Evolutionary conservation across 2,888 invertebrate genomes (phyloP), one percentile per base, ranked within the genome.

Genomic region (Galerucella pusilla): DNA sequence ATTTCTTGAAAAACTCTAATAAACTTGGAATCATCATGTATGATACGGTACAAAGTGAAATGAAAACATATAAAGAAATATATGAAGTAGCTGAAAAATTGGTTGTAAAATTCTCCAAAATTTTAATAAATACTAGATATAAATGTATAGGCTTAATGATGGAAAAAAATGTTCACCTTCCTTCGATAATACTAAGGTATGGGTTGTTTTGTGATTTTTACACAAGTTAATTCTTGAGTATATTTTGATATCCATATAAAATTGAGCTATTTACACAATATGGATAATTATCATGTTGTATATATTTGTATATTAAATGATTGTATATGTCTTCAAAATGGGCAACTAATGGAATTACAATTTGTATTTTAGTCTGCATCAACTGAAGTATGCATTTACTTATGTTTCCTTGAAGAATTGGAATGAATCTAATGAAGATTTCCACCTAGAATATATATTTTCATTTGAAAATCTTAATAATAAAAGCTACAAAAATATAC

Each of bases 181-280:
- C 91, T 57, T 88, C 90, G 78, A 84, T 90, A 74, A 88, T 91
- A 79, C 88, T 91, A 49, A 90, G 91, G 91, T 91, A 88, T 45
- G 52, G 1, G 6, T 35, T 5, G 35, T 35, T 35, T 5, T 35
- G 35, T 35, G 35, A 35, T 35, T 35, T 6, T 35, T 35, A 35
- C 35, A 35, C 1, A 35, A 35, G 35, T 5, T 35, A 6, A 35
- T 35, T 35, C 35, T 35, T 35, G 6, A 35, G 35, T 35, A 35
- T 35, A 6, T 35, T 35, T 35, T 35, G 35, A 35, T 35, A 35
- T 35, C 6, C 35, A 35, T 35, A 3, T 35, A 35, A 35, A 35
- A 35, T 35, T 35, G 5, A 6, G 35, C 35, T 42, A 7, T 7
- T 42, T 42, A 1, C 7, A 42, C 9, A 42, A 42, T 42, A 42